Base-by-base conservation (phyloP, 2,888 invertebrate species). In the Bruchidius siliquastri region DNA sequence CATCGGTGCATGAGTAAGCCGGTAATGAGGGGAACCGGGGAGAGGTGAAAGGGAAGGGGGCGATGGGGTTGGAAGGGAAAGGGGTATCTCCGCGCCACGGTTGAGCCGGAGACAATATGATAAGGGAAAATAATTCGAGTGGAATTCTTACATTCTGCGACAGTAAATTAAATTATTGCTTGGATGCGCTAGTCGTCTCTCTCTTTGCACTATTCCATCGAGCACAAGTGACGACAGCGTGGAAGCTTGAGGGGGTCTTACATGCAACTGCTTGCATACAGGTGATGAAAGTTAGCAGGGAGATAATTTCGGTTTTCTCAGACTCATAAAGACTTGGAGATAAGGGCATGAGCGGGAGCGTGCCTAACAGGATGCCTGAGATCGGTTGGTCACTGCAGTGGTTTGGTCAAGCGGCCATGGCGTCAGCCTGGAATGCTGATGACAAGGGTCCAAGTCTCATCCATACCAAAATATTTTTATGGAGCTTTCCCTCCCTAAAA, bases 91-190 rank as follows among this genome's bases (percentile, higher is more conserved):
- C 26, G 26, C 26, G 49, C 49, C 49, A 84, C 84, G 84, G 83
- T 83, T 85, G 84, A 85, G 84, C 84, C 83, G 84, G 85, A 68
- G 68, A 84, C 82, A 80, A 80, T 79, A 83, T 84, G 85, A 85
- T 84, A 85, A 85, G 84, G 82, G 84, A 82, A 84, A 84, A 83
- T 85, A 85, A 85, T 85, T 85, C 86, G 84, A 83, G 85, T 84
- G 86, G 84, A 85, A 86, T 86, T 86, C 86, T 86, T 86, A 86
- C 85, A 86, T 85, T 84, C 81, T 81, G 83, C 84, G 76, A 78
- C 78, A 79, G 76, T 77, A 80, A 81, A 81, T 80, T 80, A 79
- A 80, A 80, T 79, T 79, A 79, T 77, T 77, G 77, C 79, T 77
- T 77, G 77, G 75, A 79, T 79, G 79, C 76, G 79, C 78, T 78